phyloP scores from a whole-genome alignment of 2,797 vertebrate genomes.

The Chiloscyllium punctatum region DNA sequence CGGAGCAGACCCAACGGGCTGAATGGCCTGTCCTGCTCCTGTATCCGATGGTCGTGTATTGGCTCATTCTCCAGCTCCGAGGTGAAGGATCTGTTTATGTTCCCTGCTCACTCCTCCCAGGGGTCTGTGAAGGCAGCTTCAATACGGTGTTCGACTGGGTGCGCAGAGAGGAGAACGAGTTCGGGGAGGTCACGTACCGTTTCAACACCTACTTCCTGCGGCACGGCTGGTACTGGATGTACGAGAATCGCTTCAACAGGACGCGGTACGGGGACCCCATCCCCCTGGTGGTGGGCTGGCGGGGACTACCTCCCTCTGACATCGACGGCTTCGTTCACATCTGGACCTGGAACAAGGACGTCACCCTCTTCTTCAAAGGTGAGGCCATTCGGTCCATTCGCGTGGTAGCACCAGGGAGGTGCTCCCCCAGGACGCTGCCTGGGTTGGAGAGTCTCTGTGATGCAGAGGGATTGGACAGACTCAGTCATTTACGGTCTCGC shows the following conservation, averaged over 20 bases:
- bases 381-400: neutral
- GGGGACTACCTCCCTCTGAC: slow-evolving; percentile 38
- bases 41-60: too few relatives aligned
- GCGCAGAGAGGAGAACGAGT: neutral
- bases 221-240: slow-evolving; percentile 45
- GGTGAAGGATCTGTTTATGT: neutral
- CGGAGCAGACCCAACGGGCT: too few relatives aligned
- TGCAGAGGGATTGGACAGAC: too few relatives aligned
- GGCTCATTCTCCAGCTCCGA: neutral
- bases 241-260: slow-evolving; percentile 42
- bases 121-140: slow-evolving; percentile 40
- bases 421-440: too few relatives aligned
- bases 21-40: too few relatives aligned
- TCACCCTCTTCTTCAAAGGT: slow-evolving; percentile 45
- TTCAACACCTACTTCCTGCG: slow-evolving; percentile 44
- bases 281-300: slow-evolving; percentile 39
- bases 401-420: neutral
- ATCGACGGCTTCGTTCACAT: slow-evolving; percentile 43
- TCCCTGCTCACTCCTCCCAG: slow-evolving; percentile 21
- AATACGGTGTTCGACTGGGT: slow-evolving; percentile 44
- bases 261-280: slow-evolving; percentile 41
- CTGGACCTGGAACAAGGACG: slow-evolving; percentile 39
- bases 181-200: neutral
- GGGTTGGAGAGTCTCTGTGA: too few relatives aligned
- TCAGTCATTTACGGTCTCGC: too few relatives aligned